Evolutionary conservation across 1,140 invertebrate species (phyloP).

Genomic region (Drosophila mayri): DNA sequence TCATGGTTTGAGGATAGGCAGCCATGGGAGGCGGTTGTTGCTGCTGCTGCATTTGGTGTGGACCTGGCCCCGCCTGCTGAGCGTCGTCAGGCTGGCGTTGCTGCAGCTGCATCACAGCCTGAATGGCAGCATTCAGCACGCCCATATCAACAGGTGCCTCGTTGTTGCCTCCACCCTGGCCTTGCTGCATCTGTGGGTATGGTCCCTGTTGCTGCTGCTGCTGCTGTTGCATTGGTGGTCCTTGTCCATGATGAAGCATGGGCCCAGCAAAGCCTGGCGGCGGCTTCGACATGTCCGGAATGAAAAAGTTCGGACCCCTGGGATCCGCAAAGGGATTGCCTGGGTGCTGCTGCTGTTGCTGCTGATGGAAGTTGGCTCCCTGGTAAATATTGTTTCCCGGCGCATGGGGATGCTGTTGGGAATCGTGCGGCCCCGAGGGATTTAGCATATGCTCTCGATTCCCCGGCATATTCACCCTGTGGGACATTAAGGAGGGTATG

Average conservation of each 20-base stretch:
- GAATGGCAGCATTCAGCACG: constrained; percentile 76
- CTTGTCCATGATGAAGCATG: constrained; percentile 46
- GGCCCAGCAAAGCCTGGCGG: constrained; percentile 90
- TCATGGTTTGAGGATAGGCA: constrained; percentile 42
- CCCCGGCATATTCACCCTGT: constrained; percentile 61
- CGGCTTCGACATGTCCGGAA: constrained; percentile 94
- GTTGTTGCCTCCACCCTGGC: constrained; percentile 22
- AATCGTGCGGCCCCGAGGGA: constrained; percentile 45
- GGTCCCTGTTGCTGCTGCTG: constrained; percentile 42
- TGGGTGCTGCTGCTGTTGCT: constrained; percentile 34
- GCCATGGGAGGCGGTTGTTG: constrained; percentile 37
- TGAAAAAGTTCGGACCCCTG: constrained; percentile 85
- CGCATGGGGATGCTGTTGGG: constrained; percentile 35
- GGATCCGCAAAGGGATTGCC: constrained; percentile 61
- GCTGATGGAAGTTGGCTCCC: constrained; percentile 57
- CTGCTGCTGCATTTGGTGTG: constrained; percentile 29
- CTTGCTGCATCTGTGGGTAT: constrained; percentile 42
- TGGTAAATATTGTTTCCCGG: constrained; percentile 55
- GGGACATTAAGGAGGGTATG: constrained; percentile 73
- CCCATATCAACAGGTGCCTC: constrained; percentile 68
- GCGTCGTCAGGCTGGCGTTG: constrained; percentile 62
- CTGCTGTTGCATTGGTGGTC: constrained; percentile 38
- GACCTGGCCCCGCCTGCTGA: constrained; percentile 25
- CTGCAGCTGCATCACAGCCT: constrained; percentile 81
- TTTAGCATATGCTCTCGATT: constrained; percentile 56